Evolutionary conservation across 1,140 invertebrate genomes (phyloP).

Genomic region (Luehdorfia chinensis): DNA sequence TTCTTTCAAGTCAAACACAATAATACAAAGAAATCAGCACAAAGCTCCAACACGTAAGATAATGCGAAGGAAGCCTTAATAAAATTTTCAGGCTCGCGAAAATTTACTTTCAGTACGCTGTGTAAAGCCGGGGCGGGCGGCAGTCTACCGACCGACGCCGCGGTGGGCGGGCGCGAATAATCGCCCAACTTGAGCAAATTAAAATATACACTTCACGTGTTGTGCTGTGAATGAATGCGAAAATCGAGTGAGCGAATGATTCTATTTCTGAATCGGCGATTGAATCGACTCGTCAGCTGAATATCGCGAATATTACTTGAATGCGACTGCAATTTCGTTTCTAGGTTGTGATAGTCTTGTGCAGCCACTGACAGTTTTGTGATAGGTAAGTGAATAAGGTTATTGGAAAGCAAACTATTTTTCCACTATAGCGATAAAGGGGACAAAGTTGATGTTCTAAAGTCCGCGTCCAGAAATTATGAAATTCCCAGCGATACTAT

Average conservation of each 20-base stretch:
- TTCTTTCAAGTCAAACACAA: constrained; percentile 4
- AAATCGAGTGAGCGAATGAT: constrained; percentile 7
- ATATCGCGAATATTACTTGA: neutral
- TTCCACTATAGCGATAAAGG: too few species aligned
- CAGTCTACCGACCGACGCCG: constrained; percentile 35
- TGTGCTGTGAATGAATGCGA: constrained; percentile 28
- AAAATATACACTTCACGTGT: neutral
- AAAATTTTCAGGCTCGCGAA: constrained; percentile 52
- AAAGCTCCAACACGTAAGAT: constrained; percentile 14
- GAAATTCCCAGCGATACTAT: too few species aligned
- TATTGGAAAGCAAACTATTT: too few species aligned
- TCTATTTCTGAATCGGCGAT: constrained; percentile 11
- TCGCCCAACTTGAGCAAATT: constrained; percentile 21
- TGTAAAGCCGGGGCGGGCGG: constrained; percentile 34
- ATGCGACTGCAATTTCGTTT: constrained; percentile 15
- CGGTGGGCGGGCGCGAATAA: constrained; percentile 32
- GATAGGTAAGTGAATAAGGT: constrained; percentile 30
- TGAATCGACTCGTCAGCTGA: constrained; percentile 2
- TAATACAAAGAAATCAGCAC: constrained; percentile 16
- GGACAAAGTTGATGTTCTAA: too few species aligned
- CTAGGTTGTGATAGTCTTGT: constrained; percentile 17
- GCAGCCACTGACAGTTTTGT: constrained; percentile 20
- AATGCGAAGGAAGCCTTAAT: constrained; percentile 36
- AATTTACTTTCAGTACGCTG: constrained; percentile 25
- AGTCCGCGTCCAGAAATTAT: too few species aligned